A percentile compares a stretch with the other conserved stretches of the same genome.
Evolutionary conservation across 2,113 vertebrate species (phyloP).

Genomic region (Harpagus bidentatus): DNA sequence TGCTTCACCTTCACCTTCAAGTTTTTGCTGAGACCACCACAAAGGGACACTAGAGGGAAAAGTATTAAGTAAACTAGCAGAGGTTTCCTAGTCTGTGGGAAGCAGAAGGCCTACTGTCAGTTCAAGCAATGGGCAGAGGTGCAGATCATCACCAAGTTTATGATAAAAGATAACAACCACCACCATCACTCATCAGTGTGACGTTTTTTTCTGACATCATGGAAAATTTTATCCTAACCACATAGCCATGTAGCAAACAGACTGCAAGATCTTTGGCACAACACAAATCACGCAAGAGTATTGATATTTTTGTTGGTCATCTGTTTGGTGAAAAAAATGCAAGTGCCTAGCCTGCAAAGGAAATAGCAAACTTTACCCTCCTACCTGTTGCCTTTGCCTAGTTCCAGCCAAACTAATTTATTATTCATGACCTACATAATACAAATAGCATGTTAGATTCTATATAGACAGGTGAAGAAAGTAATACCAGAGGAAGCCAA

Average conservation of each 20-base stretch:
- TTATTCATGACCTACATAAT: conserved; percentile 10
- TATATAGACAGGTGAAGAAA: not conserved
- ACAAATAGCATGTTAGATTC: not conserved
- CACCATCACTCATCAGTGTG: too few relatives aligned
- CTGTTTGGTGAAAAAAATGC: not conserved
- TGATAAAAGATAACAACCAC: not conserved
- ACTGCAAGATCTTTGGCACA: not conserved
- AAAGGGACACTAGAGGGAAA: not conserved
- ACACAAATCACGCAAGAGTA: not conserved
- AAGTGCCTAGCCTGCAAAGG: not conserved
- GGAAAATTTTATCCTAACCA: not conserved
- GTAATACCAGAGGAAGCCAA: not conserved
- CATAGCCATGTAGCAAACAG: not conserved
- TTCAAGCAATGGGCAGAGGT: not conserved
- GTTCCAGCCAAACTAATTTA: not conserved
- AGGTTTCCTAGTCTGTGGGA: not conserved
- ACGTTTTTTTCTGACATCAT: not conserved
- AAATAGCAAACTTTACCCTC: not conserved
- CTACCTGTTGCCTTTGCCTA: not conserved
- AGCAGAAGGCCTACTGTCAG: not conserved
- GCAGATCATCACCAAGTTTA: not conserved
- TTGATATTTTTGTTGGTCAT: not conserved
- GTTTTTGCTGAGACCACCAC: not conserved
- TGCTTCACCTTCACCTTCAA: conserved; percentile 36
- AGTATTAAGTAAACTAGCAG: not conserved